Evolutionary conservation across 37 sponge, comb jelly and placozoan genomes (phyloP), one percentile per base, ranked within the genome.

Genomic region (Bolinopsis microptera): DNA sequence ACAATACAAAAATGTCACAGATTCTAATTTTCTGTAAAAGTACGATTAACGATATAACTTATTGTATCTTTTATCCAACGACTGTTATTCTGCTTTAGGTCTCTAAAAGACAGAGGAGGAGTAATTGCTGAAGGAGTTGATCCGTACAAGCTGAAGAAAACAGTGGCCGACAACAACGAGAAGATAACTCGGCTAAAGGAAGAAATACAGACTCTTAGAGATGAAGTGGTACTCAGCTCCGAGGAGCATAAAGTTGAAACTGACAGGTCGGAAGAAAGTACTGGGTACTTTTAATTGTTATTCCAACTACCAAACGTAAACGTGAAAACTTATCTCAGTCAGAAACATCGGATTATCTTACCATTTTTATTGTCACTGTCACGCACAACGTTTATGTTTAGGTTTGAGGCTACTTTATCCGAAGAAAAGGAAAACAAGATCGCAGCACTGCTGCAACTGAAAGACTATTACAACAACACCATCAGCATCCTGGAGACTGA

Each of bases 141-240:
- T 30, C 90, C 90, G 61, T 86, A 86, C 61, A 86, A 86, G 90
- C 26, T 86, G 61, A 86, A 86, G 61, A 86, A 86, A 30, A 86
- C 90, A 86, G 90, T 86, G 31, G 90, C 90, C 39, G 90, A 86
- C 39, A 86, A 86, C 30, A 86, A 86, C 28, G 90, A 86, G 36
- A 86, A 86, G 61, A 86, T 86, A 33, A 77, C 80, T 36, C 34
- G 36, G n/a, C 30, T 86, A 13, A 86, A 86, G 28, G 90, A 86
- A 2, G 90, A 86, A 25, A 41, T 86, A 38, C 22, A 16, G 9
- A 25, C 38, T 9, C 61, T 86, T 26, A 39, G 90, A 34, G 90
- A 41, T 2, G 61, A 86, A 30, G 8, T 86, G 61, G 48, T 30
- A 9, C 26, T 23, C 1, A 86, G 13, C 30, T 36, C 38, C 26